Evolutionary conservation across 2,797 vertebrate genomes (phyloP).

Genomic region (Neoniphon sammara): DNA sequence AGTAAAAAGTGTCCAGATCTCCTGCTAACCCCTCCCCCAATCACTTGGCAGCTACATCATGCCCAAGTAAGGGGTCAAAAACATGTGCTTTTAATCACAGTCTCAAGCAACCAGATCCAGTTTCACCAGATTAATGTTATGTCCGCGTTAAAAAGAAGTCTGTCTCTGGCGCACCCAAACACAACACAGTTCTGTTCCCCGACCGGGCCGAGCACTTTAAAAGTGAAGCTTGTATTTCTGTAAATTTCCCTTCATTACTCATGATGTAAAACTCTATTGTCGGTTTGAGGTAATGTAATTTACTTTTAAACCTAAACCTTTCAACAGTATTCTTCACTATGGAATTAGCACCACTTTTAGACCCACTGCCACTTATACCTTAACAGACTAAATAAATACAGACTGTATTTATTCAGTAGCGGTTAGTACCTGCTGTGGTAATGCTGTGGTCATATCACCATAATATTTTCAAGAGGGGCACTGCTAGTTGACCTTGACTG

Average conservation of each 20-base stretch:
- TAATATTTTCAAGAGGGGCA: constrained; percentile 29
- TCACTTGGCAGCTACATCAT: constrained; percentile 52
- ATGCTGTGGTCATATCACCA: constrained; percentile 39
- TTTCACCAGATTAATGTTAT: constrained; percentile 64
- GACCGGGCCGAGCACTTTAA: constrained; percentile 12
- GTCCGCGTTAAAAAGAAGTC: constrained; percentile 53
- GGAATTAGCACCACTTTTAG: constrained; percentile 33
- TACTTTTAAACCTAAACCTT: constrained; percentile 23
- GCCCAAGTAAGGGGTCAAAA: constrained; percentile 51
- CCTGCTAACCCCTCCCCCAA: constrained; percentile 44
- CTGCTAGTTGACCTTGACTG: constrained; percentile 12
- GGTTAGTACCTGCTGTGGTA: constrained; percentile 43
- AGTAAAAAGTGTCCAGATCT: constrained; percentile 43
- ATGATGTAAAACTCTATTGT: constrained; percentile 15
- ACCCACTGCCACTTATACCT: constrained; percentile 33
- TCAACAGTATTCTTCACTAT: constrained; percentile 10
- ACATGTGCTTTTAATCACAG: constrained; percentile 78
- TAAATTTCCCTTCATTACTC: neutral
- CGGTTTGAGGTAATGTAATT: constrained; percentile 22
- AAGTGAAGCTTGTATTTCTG: constrained; percentile 8
- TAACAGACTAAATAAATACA: constrained; percentile 29
- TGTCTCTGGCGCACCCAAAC: constrained; percentile 24
- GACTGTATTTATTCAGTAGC: constrained; percentile 24
- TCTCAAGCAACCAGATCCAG: constrained; percentile 50
- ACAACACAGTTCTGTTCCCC: constrained; percentile 30